Evolutionary conservation across 1,140 invertebrate genomes (phyloP).

Genomic region (Melipona quadrifasciata): DNA sequence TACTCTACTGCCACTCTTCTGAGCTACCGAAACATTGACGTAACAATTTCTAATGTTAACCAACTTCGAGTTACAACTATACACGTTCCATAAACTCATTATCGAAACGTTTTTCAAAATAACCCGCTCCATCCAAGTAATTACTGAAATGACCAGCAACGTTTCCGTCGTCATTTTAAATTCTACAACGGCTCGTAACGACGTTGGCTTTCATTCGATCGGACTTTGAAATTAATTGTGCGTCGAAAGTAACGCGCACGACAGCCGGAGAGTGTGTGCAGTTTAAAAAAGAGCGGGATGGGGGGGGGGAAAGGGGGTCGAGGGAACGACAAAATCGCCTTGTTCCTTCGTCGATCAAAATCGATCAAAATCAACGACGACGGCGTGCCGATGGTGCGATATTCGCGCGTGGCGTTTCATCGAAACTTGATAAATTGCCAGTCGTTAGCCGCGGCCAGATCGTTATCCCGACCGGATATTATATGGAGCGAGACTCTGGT

Average conservation of each 20-base stretch:
- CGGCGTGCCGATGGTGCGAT: background rate
- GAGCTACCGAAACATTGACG: too few species aligned
- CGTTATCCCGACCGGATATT: slow-evolving; percentile 40
- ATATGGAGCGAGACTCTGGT: slow-evolving; percentile 37
- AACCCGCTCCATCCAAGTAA: background rate
- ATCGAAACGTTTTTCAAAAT: background rate
- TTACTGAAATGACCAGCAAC: too few species aligned
- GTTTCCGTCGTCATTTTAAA: too few species aligned
- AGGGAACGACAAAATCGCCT: background rate
- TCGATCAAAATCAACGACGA: slow-evolving; percentile 19
- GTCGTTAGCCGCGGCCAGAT: slow-evolving; percentile 46
- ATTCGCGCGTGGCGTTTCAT: slow-evolving; percentile 33
- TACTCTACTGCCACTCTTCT: too few species aligned
- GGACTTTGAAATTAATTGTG: background rate
- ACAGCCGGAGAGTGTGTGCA: background rate
- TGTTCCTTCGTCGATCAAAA: slow-evolving; percentile 23
- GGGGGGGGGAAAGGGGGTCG: too few species aligned
- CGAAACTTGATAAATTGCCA: slow-evolving; percentile 38
- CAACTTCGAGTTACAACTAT: too few species aligned
- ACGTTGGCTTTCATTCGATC: background rate
- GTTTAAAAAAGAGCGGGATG: background rate
- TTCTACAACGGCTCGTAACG: background rate
- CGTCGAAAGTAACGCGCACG: background rate
- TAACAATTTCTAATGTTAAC: too few species aligned
- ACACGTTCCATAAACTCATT: background rate